Conservation (phyloP, 2,113 vertebrate species). For the Nymphicus hollandicus region DNA sequence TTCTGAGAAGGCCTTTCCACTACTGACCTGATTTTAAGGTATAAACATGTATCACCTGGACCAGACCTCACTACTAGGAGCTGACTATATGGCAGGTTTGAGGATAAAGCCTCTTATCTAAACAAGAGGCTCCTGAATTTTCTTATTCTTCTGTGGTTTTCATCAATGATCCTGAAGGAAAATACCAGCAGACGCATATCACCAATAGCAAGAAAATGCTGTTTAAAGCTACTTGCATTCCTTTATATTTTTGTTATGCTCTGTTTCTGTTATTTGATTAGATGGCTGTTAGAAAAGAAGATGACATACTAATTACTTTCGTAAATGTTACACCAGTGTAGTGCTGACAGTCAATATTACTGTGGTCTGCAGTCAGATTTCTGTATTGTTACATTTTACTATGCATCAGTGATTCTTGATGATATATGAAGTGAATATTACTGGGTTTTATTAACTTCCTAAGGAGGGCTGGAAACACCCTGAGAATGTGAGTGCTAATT, state of each 20-base stretch:
- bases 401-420: conserved; percentile 38
- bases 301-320: conserved; percentile 32
- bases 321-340: neutral
- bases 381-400: neutral
- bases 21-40: neutral
- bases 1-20: neutral
- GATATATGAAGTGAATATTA: conserved; percentile 14
- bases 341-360: neutral
- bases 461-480: neutral
- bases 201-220: neutral
- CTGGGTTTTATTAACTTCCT: neutral
- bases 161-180: neutral
- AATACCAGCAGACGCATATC: accelerated
- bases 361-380: neutral
- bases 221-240: neutral
- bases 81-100: neutral
- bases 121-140: neutral
- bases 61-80: accelerated
- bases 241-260: neutral
- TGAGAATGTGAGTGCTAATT: conserved; percentile 18
- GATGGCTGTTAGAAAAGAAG: conserved; percentile 12
- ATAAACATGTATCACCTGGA: neutral
- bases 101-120: neutral
- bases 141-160: neutral
- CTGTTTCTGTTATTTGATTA: neutral